Evolutionary conservation across 1,140 invertebrate genomes (phyloP).

Genomic region (Drosophila jambulina): DNA sequence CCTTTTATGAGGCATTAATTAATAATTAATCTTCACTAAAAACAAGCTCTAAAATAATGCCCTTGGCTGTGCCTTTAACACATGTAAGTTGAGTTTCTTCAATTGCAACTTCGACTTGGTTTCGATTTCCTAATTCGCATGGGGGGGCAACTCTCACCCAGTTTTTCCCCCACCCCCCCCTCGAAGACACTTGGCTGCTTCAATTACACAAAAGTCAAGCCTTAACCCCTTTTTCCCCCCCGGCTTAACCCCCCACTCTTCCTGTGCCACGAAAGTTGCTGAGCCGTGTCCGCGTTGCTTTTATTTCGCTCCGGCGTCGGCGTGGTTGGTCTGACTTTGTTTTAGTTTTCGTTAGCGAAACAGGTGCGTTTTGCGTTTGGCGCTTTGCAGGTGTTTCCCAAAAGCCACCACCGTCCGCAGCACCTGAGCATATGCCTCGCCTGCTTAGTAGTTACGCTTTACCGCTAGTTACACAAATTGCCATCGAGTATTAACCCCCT

Average conservation of each 20-base stretch:
- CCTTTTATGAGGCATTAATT: background rate
- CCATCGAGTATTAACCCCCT: conserved; percentile 34
- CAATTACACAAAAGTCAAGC: conserved; percentile 79
- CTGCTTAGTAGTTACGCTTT: conserved; percentile 82
- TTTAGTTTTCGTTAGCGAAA: conserved; percentile 77
- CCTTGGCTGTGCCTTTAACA: conserved; percentile 10
- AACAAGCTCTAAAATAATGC: background rate
- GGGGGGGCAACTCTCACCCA: conserved; percentile 44
- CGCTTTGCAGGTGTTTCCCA: conserved; percentile 84
- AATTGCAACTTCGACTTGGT: conserved; percentile 50
- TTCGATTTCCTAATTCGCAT: conserved; percentile 81
- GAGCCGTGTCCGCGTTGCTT: conserved; percentile 70
- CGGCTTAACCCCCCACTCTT: background rate
- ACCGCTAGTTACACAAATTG: conserved; percentile 82
- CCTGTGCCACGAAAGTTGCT: conserved; percentile 60
- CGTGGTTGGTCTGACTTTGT: conserved; percentile 67
- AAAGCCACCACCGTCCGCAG: conserved; percentile 70
- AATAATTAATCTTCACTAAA: no score
- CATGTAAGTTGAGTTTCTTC: conserved; percentile 6
- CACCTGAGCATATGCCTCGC: conserved; percentile 27
- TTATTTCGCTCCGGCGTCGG: conserved; percentile 28
- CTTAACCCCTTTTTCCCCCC: conserved; percentile 2
- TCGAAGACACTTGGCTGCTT: conserved; percentile 58
- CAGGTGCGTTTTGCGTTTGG: conserved; percentile 83
- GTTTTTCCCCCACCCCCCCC: conserved; percentile 33